Evolutionary conservation across 2,113 vertebrate species (phyloP), one percentile per base, ranked within the genome.

Genomic region (Cavia porcellus): DNA sequence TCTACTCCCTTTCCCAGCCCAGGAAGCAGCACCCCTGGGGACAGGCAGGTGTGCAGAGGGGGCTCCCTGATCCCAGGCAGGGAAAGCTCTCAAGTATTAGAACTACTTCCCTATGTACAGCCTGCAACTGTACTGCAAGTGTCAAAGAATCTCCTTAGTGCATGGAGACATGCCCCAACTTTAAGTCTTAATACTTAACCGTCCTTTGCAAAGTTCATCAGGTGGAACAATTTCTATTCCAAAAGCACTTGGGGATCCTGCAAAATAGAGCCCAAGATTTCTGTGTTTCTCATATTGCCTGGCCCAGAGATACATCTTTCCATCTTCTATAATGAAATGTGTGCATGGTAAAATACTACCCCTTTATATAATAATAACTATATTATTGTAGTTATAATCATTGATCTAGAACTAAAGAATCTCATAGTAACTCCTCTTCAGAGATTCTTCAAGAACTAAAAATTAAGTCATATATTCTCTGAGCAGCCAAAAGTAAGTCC

Each of bases 381-480:
- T 45, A 15, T 50, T 72, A 84, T 38, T 59, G 4, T 24, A 88
- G 66, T 38, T 89, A 66, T 52, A 74, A 25, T 68, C 70, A 77
- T 42, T 81, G 57, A 82, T 55, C 64, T 1, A 1, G 45, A 83
- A 64, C 64, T 30, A 22, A 81, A 35, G 42, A 35, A 68, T 55
- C 84, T 62, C 59, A 20, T 42, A 75, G 57, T 68, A 72, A 5
- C 38, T 64, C 35, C 68, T 85, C 81, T 87, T 81, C 85, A 90
- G 75, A 97, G n/a, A 92, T 42, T 81, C 86, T 85, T 25, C 25
- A 70, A 70, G 57, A 92, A 70, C 8, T 64, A 66, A n/a, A 94
- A 92, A 28, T 61, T 82, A 90, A 89, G 28, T 61, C 74, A 57
- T 93, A 90, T 86, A 79, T 20, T 35, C 55, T 77, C 38, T 85